Conservation (phyloP, 1,140 invertebrate genomes). For the Tetragnatha versicolor region DNA sequence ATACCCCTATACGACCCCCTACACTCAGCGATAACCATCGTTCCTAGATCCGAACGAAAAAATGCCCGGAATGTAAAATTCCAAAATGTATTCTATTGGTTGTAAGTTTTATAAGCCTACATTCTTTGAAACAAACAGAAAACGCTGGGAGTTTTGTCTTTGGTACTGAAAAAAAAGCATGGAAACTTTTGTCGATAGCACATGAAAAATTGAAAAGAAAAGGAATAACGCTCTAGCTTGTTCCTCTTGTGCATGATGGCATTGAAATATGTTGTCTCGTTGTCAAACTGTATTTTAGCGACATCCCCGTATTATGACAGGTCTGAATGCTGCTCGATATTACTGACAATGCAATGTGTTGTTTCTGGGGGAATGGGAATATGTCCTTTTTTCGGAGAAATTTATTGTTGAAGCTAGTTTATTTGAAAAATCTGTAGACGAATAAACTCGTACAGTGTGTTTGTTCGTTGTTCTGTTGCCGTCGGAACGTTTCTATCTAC, state of each 20-base stretch:
- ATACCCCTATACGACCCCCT: background rate
- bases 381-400: too few species aligned
- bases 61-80: slow-evolving; percentile 13
- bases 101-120: slow-evolving; percentile 19
- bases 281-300: slow-evolving; percentile 17
- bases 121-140: background rate
- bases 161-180: background rate
- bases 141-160: background rate
- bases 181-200: slow-evolving; percentile 19
- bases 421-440: too few species aligned
- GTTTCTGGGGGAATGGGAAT: background rate
- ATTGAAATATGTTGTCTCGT: slow-evolving; percentile 24
- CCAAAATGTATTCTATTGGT: slow-evolving; percentile 26
- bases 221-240: background rate
- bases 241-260: slow-evolving; percentile 5
- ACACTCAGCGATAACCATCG: slow-evolving; percentile 3
- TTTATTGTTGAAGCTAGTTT: too few species aligned
- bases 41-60: background rate
- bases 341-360: slow-evolving; percentile 7
- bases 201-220: background rate
- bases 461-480: too few species aligned
- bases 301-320: slow-evolving; percentile 19
- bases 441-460: too few species aligned
- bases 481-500: too few species aligned
- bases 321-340: background rate